Evolutionary conservation across 2,113 vertebrate species (phyloP).

Genomic region (Gulo gulo): DNA sequence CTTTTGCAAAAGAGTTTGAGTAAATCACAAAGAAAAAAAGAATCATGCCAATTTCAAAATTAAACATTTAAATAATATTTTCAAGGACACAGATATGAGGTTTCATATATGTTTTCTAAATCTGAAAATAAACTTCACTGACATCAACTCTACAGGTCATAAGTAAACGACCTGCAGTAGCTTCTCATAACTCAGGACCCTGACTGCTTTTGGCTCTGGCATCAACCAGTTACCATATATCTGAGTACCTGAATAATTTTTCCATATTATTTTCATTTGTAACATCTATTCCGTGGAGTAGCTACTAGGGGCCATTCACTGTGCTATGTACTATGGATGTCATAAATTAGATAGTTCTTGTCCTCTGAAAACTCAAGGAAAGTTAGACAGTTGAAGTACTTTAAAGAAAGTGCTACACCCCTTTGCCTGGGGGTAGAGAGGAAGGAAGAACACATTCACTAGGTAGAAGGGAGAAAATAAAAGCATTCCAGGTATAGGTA

Average conservation of each 20-base stretch:
- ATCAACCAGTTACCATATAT: neutral
- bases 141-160: neutral
- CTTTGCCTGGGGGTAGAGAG: neutral
- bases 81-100: neutral
- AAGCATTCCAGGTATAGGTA: constrained; percentile 21
- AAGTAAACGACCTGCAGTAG: constrained; percentile 1
- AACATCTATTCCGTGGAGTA: neutral
- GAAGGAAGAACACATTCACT: neutral
- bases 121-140: constrained; percentile 4
- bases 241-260: neutral
- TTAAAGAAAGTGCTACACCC: neutral
- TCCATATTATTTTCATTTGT: neutral
- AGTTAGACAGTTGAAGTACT: neutral
- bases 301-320: neutral
- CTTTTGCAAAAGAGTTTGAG: neutral
- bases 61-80: constrained; percentile 24
- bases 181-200: neutral
- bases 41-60: neutral
- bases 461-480: neutral
- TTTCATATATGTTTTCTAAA: neutral
- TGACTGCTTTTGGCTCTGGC: neutral
- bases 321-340: neutral
- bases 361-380: neutral
- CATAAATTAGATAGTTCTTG: neutral
- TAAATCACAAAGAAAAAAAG: neutral